Evolutionary conservation across 2,797 vertebrate species (phyloP).

Genomic region (Bradypus variegatus): DNA sequence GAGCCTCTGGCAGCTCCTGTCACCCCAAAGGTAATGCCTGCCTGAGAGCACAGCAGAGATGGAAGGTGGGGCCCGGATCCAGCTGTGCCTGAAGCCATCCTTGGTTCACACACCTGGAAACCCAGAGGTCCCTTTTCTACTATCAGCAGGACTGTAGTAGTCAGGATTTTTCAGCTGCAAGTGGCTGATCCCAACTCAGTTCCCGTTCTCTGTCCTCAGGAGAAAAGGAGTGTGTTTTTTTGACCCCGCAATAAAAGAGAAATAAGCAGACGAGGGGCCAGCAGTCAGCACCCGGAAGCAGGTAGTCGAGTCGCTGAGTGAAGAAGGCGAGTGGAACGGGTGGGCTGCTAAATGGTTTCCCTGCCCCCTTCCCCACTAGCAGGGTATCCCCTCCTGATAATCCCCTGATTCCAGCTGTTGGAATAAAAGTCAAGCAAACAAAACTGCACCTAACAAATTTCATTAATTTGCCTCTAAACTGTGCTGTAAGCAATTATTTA

Average conservation of each 20-base stretch:
- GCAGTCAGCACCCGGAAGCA: not conserved
- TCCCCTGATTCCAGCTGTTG: conserved; percentile 9
- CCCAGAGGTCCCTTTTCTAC: not conserved
- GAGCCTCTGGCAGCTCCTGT: too few relatives aligned
- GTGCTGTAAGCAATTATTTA: conserved; percentile 24
- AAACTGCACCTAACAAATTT: conserved; percentile 37
- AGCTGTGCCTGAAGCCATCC: not conserved
- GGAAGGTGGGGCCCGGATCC: not conserved
- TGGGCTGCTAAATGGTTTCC: not conserved
- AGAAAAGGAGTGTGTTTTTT: not conserved
- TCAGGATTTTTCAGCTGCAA: not conserved
- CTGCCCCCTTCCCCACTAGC: not conserved
- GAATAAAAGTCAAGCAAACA: conserved; percentile 46
- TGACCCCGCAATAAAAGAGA: too few relatives aligned
- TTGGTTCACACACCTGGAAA: not conserved
- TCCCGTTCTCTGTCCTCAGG: too few relatives aligned
- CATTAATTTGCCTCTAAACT: conserved; percentile 62
- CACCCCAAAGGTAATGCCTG: not conserved
- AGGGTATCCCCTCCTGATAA: conserved; percentile 34
- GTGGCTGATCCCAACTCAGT: not conserved
- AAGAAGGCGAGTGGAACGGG: not conserved
- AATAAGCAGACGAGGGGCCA: not conserved
- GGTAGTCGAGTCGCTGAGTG: too few relatives aligned
- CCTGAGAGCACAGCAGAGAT: not conserved
- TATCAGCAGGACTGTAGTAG: too few relatives aligned